Evolutionary conservation across 2,888 invertebrate species (phyloP), one percentile per base, ranked within the genome.

Genomic region (Eupithecia dodoneata): DNA sequence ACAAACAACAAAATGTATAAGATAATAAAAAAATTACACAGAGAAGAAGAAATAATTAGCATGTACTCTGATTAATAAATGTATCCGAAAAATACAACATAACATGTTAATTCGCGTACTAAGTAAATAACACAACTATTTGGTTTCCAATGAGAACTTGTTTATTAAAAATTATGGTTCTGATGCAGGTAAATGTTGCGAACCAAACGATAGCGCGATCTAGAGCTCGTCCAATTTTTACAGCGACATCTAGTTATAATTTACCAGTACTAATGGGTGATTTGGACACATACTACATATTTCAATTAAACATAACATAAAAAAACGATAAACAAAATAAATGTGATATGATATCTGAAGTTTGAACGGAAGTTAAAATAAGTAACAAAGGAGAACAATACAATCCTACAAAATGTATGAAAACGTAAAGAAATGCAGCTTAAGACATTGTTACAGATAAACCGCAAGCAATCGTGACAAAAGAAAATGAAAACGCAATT

Each of bases 401-500:
- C 15, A 42, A 66, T 66, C 13, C 42, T 15, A 66, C 41, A 42
- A 1, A 66, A 41, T 3, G 9, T 41, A 66, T 42, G 10, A 18
- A 30, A 52, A 55, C 7, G 7, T 0, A 12, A 13, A 66, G 42
- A 41, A 6, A 66, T 15, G 4, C 42, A 13, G 66, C 3, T 66
- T 42, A 7, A 66, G 42, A 66, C 66, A 42, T 15, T 66, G 42
- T 42, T 42, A 66, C 66, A 66, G 69, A 69, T 69, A 45, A 69
- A 45, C 69, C 2, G 10, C 10, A 4, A 10, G n/a, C 45, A 75
- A 67, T 76, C 75, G 75, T 76, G 76, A 76, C 74, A 59, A 73
- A 80, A 77, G 72, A 76, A 70, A 77, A 76, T 70, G 76, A 63
- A 76, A 74, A 71, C 73, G 72, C 71, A 77, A 78, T 77, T 78